Conservation (phyloP, 2,888 invertebrate species). For the Euphydryas editha region DNA sequence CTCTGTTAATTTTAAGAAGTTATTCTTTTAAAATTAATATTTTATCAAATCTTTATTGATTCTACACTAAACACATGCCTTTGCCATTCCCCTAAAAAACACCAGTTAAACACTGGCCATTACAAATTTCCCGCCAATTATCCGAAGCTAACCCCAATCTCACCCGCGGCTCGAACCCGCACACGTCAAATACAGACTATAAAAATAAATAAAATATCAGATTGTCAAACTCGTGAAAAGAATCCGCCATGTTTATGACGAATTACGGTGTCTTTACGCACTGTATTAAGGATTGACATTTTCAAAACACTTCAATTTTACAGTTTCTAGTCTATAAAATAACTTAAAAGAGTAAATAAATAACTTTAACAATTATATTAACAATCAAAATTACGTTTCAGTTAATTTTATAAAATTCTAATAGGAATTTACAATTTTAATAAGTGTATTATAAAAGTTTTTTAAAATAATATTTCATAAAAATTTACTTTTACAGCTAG, state of each 20-base stretch:
- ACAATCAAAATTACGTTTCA: neutral
- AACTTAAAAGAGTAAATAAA: too few species aligned
- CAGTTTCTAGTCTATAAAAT: too few species aligned
- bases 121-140: conserved; percentile 54
- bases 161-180: conserved; percentile 53
- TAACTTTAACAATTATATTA: too few species aligned
- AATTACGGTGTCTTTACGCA: conserved; percentile 36
- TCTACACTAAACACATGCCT: neutral
- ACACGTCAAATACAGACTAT: conserved; percentile 73
- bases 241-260: conserved; percentile 47
- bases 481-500: neutral
- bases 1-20: too few species aligned
- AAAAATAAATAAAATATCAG: conserved; percentile 78
- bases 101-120: conserved; percentile 10
- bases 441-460: neutral
- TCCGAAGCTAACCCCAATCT: conserved; percentile 51
- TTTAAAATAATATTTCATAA: conserved; percentile 2
- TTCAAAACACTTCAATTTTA: neutral
- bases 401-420: neutral
- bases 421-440: neutral
- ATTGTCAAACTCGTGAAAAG: conserved; percentile 57
- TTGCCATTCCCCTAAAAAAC: conserved; percentile 10
- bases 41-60: neutral
- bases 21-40: neutral
- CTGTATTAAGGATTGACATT: conserved; percentile 10